Percentiles rank a stretch among this genome's conserved stretches.
Evolutionary conservation across 37 sponge, comb jelly and placozoan genomes (phyloP).

Genomic region (Halichondria panicea): DNA sequence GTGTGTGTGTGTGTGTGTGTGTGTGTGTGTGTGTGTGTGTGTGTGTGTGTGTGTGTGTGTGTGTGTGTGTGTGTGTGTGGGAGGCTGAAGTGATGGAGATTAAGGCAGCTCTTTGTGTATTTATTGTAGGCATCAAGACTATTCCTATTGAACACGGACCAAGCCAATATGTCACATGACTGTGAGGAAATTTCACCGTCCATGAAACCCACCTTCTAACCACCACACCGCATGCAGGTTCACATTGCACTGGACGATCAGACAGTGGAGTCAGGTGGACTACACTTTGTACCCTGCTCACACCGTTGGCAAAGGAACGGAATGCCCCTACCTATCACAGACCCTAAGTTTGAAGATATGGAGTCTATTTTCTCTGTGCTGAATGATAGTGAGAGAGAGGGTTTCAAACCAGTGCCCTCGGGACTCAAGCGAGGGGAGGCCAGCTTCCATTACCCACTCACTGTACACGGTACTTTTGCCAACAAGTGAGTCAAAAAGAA

Average conservation of each 20-base stretch:
- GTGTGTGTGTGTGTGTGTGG: too few species aligned
- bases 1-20: too few species aligned
- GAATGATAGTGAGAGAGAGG: conserved; percentile 39
- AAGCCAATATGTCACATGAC: conserved; percentile 70
- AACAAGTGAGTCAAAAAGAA: conserved; percentile 48
- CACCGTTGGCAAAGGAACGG: conserved; percentile 72
- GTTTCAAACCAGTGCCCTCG: conserved; percentile 45
- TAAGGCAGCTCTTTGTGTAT: too few species aligned
- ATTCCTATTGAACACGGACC: conserved; percentile 70
- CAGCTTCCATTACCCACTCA: conserved; percentile 71
- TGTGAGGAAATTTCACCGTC: conserved; percentile 15
- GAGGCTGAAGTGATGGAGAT: too few species aligned
- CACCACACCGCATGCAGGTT: conserved; percentile 12
- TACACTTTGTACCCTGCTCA: conserved; percentile 67
- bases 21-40: too few species aligned
- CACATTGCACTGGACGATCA: conserved; percentile 76
- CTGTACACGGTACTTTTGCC: conserved; percentile 60
- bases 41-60: too few species aligned
- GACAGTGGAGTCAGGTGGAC: conserved; percentile 62
- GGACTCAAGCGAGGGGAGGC: conserved; percentile 61
- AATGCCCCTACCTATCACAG: conserved; percentile 71
- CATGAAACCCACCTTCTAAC: not conserved
- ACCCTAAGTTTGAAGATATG: conserved; percentile 56
- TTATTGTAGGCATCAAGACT: conserved; percentile 71
- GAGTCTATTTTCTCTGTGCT: conserved; percentile 49